A percentile compares a stretch with the other conserved stretches of the same genome.
Conservation (phyloP, 1,140 invertebrate genomes). For the Saccostrea echinata region DNA sequence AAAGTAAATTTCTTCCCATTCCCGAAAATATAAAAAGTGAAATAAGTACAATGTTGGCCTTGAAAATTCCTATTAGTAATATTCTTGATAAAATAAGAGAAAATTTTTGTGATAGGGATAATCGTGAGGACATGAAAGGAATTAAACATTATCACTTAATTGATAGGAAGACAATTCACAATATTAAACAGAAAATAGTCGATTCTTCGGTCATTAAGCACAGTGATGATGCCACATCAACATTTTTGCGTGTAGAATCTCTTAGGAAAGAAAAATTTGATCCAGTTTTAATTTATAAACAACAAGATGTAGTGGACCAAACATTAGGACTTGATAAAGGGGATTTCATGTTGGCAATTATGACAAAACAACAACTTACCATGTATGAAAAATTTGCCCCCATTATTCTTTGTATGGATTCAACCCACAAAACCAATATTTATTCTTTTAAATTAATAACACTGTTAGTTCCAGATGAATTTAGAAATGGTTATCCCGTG, state of each 20-base stretch:
- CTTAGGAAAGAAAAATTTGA: constrained; percentile 11
- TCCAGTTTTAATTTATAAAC: constrained; percentile 40
- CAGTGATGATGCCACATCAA: constrained; percentile 41
- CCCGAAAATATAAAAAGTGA: constrained; percentile 26
- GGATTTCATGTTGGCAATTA: constrained; percentile 39
- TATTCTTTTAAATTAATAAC: constrained; percentile 43
- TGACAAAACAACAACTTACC: constrained; percentile 36
- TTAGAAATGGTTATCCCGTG: constrained; percentile 40
- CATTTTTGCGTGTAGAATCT: not conserved
- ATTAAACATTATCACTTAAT: constrained; percentile 42
- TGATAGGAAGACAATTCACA: not conserved
- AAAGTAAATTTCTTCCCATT: constrained; percentile 42
- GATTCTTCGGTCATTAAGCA: constrained; percentile 25
- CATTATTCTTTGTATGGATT: constrained; percentile 44
- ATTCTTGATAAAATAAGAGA: constrained; percentile 37
- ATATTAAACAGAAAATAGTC: constrained; percentile 28
- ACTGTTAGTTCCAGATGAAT: constrained; percentile 42
- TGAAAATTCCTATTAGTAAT: constrained; percentile 39
- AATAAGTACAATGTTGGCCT: constrained; percentile 6
- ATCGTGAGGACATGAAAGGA: not conserved
- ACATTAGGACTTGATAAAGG: constrained; percentile 20
- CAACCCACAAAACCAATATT: constrained; percentile 39
- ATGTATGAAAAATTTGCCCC: constrained; percentile 32
- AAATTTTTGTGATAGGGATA: constrained; percentile 19
- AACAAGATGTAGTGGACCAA: not conserved